A percentile compares a stretch with the other conserved stretches of the same genome.
Evolutionary conservation across 2,797 vertebrate genomes (phyloP).

Genomic region (Yasuhikotakia modesta): DNA sequence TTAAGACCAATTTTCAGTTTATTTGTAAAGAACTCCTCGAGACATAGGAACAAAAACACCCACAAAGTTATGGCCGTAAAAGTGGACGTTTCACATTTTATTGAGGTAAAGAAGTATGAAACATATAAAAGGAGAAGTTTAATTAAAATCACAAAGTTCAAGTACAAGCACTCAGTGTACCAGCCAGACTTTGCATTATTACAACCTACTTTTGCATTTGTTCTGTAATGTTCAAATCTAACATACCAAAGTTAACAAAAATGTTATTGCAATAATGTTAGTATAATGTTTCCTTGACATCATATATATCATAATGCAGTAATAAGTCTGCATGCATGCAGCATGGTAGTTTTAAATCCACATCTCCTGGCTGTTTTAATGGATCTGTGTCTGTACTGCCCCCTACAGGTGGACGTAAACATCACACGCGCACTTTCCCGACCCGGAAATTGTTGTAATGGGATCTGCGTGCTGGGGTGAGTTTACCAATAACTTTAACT

Average conservation of each 20-base stretch:
- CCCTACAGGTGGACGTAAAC: slow-evolving; percentile 2
- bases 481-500: not conserved
- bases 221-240: not conserved
- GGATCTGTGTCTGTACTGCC: not conserved
- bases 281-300: too few species aligned
- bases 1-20: slow-evolving; percentile 49
- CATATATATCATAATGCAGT: too few species aligned
- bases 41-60: slow-evolving; percentile 4
- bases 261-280: too few species aligned
- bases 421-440: not conserved
- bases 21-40: slow-evolving; percentile 30
- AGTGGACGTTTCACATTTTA: slow-evolving; percentile 2
- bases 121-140: not conserved
- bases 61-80: slow-evolving; percentile 9
- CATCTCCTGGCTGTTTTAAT: not conserved
- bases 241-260: not conserved
- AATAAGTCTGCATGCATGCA: too few species aligned
- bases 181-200: not conserved
- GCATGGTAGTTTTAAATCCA: not conserved
- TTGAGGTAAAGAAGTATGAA: slow-evolving; percentile 19
- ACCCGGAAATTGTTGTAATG: slow-evolving; percentile 45
- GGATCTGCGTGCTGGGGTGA: not conserved
- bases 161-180: not conserved
- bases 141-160: not conserved
- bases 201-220: not conserved